phyloP scores from a whole-genome alignment of 2,888 invertebrate genomes.

The Agrotis clavis region DNA sequence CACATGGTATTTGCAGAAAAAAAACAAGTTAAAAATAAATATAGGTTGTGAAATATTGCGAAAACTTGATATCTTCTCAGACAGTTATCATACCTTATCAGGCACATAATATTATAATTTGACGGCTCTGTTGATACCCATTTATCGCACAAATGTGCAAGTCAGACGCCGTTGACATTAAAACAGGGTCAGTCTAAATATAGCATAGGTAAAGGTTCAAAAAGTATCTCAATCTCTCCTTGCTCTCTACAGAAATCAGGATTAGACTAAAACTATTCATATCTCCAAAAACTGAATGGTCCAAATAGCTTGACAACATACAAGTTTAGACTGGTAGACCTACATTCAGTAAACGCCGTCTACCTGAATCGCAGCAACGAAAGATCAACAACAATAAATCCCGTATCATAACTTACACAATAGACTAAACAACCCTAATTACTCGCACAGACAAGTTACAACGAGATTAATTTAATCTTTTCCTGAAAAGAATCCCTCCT shows the following conservation, averaged over 20 bases:
- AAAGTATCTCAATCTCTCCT: neutral
- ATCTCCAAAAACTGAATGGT: neutral
- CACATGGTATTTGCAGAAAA: slow-evolving; percentile 4
- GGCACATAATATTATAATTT: slow-evolving; percentile 25
- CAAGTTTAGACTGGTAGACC: neutral
- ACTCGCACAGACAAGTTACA: neutral
- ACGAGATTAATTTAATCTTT: neutral
- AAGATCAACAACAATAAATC: neutral
- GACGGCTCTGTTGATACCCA: slow-evolving; percentile 11
- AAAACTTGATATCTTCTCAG: slow-evolving; percentile 34
- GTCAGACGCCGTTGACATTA: slow-evolving; percentile 10
- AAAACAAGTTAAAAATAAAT: slow-evolving; percentile 21
- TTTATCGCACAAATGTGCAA: slow-evolving; percentile 14
- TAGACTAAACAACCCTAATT: neutral
- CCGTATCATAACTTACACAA: neutral
- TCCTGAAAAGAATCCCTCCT: neutral
- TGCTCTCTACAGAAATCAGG: neutral
- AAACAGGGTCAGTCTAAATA: neutral
- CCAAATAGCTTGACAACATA: neutral
- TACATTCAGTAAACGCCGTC: neutral
- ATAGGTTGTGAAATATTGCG: slow-evolving; percentile 53
- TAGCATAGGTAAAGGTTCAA: too few relatives aligned
- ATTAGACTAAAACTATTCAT: too few relatives aligned
- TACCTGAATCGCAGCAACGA: neutral
- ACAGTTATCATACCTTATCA: slow-evolving; percentile 33